Evolutionary conservation across 53 echinoderm and acorn worm genomes (phyloP), one percentile per base, ranked within the genome.

Genomic region (Mesocentrotus franciscanus): DNA sequence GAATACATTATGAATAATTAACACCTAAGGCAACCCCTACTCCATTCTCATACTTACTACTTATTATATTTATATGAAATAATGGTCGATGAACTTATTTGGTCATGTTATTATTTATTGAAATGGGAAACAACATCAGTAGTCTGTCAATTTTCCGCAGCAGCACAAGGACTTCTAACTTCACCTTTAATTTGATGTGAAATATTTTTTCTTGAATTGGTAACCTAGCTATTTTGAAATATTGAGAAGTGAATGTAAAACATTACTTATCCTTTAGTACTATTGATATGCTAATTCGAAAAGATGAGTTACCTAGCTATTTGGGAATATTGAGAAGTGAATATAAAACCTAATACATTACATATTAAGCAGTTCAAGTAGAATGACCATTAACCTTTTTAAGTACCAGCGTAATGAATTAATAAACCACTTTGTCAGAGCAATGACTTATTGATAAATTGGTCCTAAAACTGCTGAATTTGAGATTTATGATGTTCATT

Each of bases 1-100:
- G 26, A 56, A 87, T 58, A n/a, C 26, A 49, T 85, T 49, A 9
- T 87, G 58, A 59, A 58, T 87, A 87, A 87, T 87, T 87, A 87
- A 39, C 39, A 49, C 84, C 24, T 49, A 3, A 87, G 58, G 10
- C 11, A 8, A 4, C 18, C 22, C 22, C 42, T 24, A 14, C 39
- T 49, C 20, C 18, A 20, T 49, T 4, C 42, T 20, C 9, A 55
- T 55, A 20, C 26, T 10, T 84, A 55, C 11, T 79, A 79, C 79
- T 6, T 10, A 14, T 76, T 30, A 10, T 12, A 33, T 33, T 32
- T 81, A 3, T 13, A 81, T 17, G 29, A 20, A 39, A 81, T 42
- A 39, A 16, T 15, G 5, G 32, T 81, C 22, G 6, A 36, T 81
- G 17, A 81, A 64, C 18, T 36, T 42, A 42, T 81, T 17, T 81